A percentile compares a stretch with the other conserved stretches of the same genome.
phyloP scores from a whole-genome alignment of 1,140 invertebrate genomes.

The Delia radicum region DNA sequence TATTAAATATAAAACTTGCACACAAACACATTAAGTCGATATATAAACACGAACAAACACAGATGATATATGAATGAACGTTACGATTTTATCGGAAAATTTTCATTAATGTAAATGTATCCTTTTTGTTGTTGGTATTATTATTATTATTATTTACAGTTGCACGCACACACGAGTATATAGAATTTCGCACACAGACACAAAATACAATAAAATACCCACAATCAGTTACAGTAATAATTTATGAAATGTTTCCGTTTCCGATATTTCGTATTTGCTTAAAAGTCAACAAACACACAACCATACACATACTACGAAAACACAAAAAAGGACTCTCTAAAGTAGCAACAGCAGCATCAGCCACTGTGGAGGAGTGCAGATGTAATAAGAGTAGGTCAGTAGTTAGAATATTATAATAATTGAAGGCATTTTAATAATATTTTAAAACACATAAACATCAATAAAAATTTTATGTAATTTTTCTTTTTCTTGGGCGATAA shows the following conservation, averaged over 20 bases:
- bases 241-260: constrained; percentile 22
- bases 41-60: neutral
- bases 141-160: neutral
- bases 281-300: neutral
- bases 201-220: neutral
- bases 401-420: no score
- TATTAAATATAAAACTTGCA: no score
- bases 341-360: no score
- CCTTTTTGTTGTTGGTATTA: constrained; percentile 8
- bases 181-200: neutral
- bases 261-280: no score
- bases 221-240: constrained; percentile 13
- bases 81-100: neutral
- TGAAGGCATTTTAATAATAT: no score
- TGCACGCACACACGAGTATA: neutral
- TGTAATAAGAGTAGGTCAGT: no score
- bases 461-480: no score
- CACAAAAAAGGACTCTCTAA: no score
- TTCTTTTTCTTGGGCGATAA: no score
- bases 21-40: neutral
- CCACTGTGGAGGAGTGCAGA: no score
- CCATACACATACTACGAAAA: neutral
- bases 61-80: neutral
- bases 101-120: constrained; percentile 17
- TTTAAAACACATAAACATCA: no score